Percentiles rank a stretch among this genome's conserved stretches.
These are phyloP conservation scores for Scaptomyza pallida DNA, from an alignment of 1,140 invertebrate genomes.

Conservation along the genomic window DNA sequence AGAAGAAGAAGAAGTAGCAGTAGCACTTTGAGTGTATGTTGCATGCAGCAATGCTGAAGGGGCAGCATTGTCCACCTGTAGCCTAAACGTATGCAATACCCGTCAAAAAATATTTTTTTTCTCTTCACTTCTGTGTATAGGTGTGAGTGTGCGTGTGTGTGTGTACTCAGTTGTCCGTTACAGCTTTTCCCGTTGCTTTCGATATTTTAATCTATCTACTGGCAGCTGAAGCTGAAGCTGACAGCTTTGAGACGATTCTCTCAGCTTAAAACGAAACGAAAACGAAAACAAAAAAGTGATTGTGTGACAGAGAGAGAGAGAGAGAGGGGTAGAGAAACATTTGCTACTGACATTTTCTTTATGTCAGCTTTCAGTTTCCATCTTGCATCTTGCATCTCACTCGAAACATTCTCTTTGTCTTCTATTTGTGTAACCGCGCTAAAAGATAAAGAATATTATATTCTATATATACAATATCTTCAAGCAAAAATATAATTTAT, in stretches of 20 bases:
- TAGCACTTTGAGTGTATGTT: conserved; percentile 23
- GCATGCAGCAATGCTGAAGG: conserved; percentile 18
- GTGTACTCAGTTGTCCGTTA: conserved; percentile 25
- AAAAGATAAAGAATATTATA: conserved; percentile 4
- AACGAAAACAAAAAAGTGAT: background rate
- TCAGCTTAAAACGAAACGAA: conserved; percentile 43
- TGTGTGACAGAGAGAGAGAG: too few relatives aligned
- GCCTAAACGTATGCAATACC: conserved; percentile 34
- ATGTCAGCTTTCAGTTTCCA: conserved; percentile 43
- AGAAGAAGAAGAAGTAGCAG: background rate
- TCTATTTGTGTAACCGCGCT: conserved; percentile 20
- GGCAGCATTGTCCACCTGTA: conserved; percentile 54
- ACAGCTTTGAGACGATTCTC: conserved; percentile 52
- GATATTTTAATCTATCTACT: conserved; percentile 74
- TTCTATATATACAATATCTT: background rate
- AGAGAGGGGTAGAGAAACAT: background rate
- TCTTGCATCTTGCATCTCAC: conserved; percentile 15
- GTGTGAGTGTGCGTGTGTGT: conserved; percentile 3
- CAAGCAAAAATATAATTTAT: conserved; percentile 24
- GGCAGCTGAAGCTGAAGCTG: conserved; percentile 51
- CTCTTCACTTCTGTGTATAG: background rate
- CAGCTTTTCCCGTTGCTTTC: conserved; percentile 47
- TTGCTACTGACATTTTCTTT: conserved; percentile 58
- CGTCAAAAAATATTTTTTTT: conserved; percentile 22
- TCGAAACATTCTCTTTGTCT: conserved; percentile 4